Base-by-base conservation (phyloP, 2,113 vertebrate genomes). In the Tragulus kanchil region DNA sequence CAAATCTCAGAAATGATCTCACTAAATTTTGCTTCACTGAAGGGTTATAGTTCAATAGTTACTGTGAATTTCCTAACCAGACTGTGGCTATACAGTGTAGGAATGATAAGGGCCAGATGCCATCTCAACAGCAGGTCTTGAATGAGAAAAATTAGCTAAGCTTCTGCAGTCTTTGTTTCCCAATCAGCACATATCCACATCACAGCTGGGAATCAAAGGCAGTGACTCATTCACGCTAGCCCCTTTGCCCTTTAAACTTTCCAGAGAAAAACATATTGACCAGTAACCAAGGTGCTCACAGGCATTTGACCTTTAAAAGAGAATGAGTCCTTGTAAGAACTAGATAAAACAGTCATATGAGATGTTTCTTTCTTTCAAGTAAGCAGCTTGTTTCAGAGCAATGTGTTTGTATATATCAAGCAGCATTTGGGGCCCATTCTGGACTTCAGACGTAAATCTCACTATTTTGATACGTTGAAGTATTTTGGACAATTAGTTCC, bases 271-370 rank as follows among this genome's bases (percentile, higher is more conserved):
- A 62, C 45, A 75, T 96, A 90, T 88, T 96, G 94, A 97, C 69
- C 58, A 81, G 62, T 90, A 96, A 94, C 45, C 36, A 92, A 96
- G 59, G 69, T 71, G 45, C 54, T 96, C 87, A 71, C 31, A 48
- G 78, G n/a, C 52, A 71, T 69, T 85, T 96, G 95, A 96, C 93
- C 95, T 97, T 97, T 96, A 90, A 93, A 82, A 93, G 85, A 93
- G 71, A 93, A 93, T 67, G 82, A 77, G 56, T 78, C 64, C 61
- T 90, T 96, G 50, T 82, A 93, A 90, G n/a, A 73, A 96, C 4
- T 45, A 89, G 52, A 82, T 89, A 75, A 93, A 95, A 62, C 78
- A 88, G 83, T 75, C 65, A 62, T 62, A 7, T 26, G 71, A 73
- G 67, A 17, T 71, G 28, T 90, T 92, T 73, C 42, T 73, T 95